These are phyloP conservation scores for Spatula clypeata DNA, from an alignment of 2,797 vertebrate species.

Conservation along the genomic window DNA sequence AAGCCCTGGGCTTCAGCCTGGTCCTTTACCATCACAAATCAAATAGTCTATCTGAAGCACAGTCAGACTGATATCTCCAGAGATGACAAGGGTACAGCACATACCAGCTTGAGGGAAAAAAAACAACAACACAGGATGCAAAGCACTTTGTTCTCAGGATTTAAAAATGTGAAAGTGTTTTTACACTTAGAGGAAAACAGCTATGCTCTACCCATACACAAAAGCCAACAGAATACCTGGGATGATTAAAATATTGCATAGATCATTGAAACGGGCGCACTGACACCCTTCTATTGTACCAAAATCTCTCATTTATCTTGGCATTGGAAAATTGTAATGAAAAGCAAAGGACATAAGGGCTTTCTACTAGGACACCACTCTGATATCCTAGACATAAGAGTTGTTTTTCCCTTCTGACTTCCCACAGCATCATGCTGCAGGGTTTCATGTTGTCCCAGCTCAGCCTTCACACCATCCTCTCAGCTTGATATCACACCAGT, in stretches of 20 bases:
- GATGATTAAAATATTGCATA: neutral
- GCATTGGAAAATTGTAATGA: neutral
- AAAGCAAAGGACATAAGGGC: neutral
- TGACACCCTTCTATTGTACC: neutral
- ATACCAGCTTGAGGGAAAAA: neutral
- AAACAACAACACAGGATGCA: neutral
- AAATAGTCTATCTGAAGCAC: neutral
- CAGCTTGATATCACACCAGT: neutral
- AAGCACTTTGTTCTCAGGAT: neutral
- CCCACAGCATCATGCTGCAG: neutral
- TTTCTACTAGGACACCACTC: neutral
- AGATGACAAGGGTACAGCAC: conserved; percentile 8
- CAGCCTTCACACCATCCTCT: neutral
- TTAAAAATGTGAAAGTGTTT: neutral
- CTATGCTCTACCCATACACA: neutral
- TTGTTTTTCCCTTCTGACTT: neutral
- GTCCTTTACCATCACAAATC: conserved; percentile 43
- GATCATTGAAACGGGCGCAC: neutral
- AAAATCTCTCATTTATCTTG: neutral
- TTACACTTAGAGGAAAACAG: neutral
- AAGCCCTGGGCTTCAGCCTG: conserved; percentile 32
- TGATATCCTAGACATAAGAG: neutral
- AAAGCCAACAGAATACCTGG: neutral
- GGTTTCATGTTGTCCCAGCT: neutral
- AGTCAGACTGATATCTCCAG: conserved; percentile 3